Evolutionary conservation across 1,140 invertebrate species (phyloP).

Genomic region (Philopotamus ludificatus): DNA sequence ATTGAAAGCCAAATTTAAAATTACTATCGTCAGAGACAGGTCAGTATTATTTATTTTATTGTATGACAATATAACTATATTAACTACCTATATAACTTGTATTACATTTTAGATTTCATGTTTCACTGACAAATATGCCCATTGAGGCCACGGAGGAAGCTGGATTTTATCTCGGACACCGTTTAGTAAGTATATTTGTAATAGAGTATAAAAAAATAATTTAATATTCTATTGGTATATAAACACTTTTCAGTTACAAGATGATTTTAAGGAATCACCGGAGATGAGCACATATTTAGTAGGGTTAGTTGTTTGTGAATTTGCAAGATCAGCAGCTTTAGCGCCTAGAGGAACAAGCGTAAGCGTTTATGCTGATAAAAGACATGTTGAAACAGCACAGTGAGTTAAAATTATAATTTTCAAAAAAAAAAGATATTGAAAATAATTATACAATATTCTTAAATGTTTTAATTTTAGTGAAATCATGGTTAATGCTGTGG

Average conservation of each 20-base stretch:
- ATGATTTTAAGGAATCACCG: constrained; percentile 68
- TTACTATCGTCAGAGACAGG: constrained; percentile 81
- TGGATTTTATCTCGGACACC: constrained; percentile 82
- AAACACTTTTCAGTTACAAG: constrained; percentile 53
- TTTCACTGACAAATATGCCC: constrained; percentile 87
- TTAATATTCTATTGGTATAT: constrained; percentile 1
- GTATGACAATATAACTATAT: neutral
- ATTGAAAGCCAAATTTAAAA: constrained; percentile 88
- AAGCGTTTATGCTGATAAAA: constrained; percentile 38
- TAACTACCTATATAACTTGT: neutral
- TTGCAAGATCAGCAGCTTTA: constrained; percentile 48
- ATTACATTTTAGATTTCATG: constrained; percentile 65
- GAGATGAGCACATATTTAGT: constrained; percentile 88
- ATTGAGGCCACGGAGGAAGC: constrained; percentile 83
- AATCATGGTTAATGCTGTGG: constrained; percentile 35
- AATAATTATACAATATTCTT: too few relatives aligned
- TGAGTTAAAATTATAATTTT: too few relatives aligned
- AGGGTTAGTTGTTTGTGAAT: constrained; percentile 80
- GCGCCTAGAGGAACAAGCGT: constrained; percentile 44
- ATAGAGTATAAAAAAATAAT: neutral
- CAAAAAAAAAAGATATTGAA: too few relatives aligned
- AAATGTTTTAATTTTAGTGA: constrained; percentile 28
- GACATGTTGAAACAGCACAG: constrained; percentile 35
- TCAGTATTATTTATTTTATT: constrained; percentile 27
- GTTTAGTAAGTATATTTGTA: constrained; percentile 62